A percentile compares a stretch with the other conserved stretches of the same genome.
These are phyloP conservation scores for Salvelinus sp. DNA, from an alignment of 2,113 vertebrate genomes.

Conservation along the genomic window DNA sequence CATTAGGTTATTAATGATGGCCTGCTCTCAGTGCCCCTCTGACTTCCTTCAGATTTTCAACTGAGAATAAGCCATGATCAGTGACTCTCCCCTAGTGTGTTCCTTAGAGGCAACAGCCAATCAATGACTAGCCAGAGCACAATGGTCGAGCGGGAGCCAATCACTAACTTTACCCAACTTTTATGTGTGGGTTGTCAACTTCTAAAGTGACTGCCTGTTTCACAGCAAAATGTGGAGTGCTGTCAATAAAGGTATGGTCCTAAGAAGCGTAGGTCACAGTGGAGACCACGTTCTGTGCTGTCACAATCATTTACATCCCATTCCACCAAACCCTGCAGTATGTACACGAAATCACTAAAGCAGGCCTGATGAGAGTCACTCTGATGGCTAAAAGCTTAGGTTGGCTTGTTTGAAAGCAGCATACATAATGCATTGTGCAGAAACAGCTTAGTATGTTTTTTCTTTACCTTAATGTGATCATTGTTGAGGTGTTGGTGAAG, in stretches of 20 bases:
- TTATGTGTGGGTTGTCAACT: too few relatives aligned
- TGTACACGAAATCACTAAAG: constrained; percentile 40
- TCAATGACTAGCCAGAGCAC: too few relatives aligned
- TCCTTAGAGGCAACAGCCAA: too few relatives aligned
- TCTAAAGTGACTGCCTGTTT: constrained; percentile 9
- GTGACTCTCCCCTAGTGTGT: too few relatives aligned
- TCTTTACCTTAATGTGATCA: constrained; percentile 37
- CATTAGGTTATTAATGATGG: constrained; percentile 67
- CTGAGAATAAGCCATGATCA: too few relatives aligned
- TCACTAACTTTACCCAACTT: too few relatives aligned
- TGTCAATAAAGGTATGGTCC: neutral
- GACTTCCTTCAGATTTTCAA: constrained; percentile 33
- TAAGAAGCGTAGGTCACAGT: neutral
- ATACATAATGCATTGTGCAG: constrained; percentile 65
- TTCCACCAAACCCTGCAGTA: constrained; percentile 35
- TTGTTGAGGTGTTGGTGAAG: constrained; percentile 33
- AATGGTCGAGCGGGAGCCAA: too few relatives aligned
- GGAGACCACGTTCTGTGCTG: constrained; percentile 13
- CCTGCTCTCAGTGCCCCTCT: constrained; percentile 62
- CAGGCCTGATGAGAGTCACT: constrained; percentile 51
- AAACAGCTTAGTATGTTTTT: constrained; percentile 54
- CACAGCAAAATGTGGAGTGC: neutral
- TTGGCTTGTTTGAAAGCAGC: constrained; percentile 35
- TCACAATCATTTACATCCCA: constrained; percentile 36
- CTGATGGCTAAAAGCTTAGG: constrained; percentile 59